Conservation (phyloP, 1,140 invertebrate genomes). For the Halesus radiatus region DNA sequence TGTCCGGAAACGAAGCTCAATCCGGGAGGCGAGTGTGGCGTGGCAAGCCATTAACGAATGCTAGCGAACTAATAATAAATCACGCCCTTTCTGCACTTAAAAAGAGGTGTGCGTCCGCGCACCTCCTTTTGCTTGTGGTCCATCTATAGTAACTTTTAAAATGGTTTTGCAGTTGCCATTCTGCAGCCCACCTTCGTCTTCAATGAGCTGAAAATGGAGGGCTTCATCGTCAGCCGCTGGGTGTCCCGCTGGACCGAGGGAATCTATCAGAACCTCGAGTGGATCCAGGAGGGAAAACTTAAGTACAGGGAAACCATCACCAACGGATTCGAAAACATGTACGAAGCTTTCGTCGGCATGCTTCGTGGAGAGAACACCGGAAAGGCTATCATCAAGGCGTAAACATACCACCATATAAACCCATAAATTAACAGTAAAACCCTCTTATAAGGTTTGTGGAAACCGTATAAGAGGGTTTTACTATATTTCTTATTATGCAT, state of each 20-base stretch:
- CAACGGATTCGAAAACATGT: slow-evolving; percentile 77
- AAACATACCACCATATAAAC: background rate
- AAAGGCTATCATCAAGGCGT: slow-evolving; percentile 74
- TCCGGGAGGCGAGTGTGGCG: no score
- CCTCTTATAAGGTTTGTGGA: background rate
- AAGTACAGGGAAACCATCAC: slow-evolving; percentile 64
- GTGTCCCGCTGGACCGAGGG: slow-evolving; percentile 69
- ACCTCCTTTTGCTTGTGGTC: no score
- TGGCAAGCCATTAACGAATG: no score
- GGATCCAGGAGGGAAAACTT: slow-evolving; percentile 71
- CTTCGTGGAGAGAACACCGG: slow-evolving; percentile 65
- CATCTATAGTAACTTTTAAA: background rate
- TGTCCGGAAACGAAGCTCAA: no score
- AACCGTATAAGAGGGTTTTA: background rate
- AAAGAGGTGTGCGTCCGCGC: no score
- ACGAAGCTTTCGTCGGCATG: slow-evolving; percentile 73
- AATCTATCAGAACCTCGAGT: slow-evolving; percentile 72
- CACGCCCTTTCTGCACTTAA: no score
- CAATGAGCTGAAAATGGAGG: slow-evolving; percentile 74
- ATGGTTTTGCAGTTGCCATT: slow-evolving; percentile 62
- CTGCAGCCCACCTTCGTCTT: slow-evolving; percentile 69
- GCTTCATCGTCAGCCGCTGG: slow-evolving; percentile 73
- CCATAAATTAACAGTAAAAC: background rate
- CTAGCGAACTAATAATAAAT: no score
- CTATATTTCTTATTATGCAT: background rate